phyloP scores from a whole-genome alignment of 2,888 invertebrate genomes.

The Synanthedon myopaeformis region DNA sequence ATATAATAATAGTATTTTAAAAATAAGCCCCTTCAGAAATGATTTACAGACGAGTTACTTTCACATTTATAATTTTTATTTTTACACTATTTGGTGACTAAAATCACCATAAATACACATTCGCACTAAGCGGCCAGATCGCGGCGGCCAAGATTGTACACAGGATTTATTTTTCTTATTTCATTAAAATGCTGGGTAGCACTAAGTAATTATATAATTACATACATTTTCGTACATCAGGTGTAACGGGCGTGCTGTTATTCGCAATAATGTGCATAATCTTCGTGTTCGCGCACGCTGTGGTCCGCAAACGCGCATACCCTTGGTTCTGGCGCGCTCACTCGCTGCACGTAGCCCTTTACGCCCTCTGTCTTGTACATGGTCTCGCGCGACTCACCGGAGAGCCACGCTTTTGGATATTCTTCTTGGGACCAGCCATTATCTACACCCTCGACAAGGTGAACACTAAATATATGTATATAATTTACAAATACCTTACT shows the following conservation, averaged over 20 bases:
- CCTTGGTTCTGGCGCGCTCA: conserved; percentile 97
- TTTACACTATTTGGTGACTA: no score
- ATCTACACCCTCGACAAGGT: conserved; percentile 92
- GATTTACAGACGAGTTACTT: no score
- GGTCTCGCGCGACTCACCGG: conserved; percentile 93
- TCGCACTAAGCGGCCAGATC: no score
- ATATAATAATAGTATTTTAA: no score
- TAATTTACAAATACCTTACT: no score
- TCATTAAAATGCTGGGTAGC: background rate
- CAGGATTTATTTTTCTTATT: background rate
- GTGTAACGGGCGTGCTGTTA: conserved; percentile 86
- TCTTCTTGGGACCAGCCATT: conserved; percentile 91
- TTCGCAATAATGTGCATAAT: conserved; percentile 94
- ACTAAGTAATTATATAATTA: background rate
- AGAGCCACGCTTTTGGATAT: conserved; percentile 93
- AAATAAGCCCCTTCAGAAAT: no score
- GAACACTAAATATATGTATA: conserved; percentile 3
- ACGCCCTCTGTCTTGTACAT: conserved; percentile 88
- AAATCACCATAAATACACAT: no score
- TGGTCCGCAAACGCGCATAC: conserved; percentile 91
- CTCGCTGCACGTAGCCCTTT: conserved; percentile 87
- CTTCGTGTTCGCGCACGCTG: conserved; percentile 96
- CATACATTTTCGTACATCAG: conserved; percentile 44
- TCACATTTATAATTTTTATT: no score
- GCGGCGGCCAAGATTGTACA: no score